A percentile compares a stretch with the other conserved stretches of the same genome.
Evolutionary conservation across 2,888 invertebrate genomes (phyloP).

Genomic region (Trichogramma evanescens): DNA sequence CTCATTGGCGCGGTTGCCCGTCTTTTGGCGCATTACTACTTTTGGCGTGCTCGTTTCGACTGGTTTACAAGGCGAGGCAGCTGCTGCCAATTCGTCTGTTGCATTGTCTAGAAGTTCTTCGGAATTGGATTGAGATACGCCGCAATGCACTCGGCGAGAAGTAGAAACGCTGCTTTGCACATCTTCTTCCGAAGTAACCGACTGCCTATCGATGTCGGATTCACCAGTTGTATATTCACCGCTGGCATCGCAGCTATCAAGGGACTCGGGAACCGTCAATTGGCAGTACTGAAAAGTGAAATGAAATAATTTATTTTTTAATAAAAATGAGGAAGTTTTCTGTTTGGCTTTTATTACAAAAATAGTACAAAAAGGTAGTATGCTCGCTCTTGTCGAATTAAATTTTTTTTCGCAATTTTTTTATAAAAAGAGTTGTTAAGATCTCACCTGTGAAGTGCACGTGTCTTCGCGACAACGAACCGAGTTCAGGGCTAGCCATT

Average conservation of each 20-base stretch:
- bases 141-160: slow-evolving; percentile 49
- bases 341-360: too few relatives aligned
- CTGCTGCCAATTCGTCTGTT: not conserved
- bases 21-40: slow-evolving; percentile 60
- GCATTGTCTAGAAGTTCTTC: slow-evolving; percentile 43
- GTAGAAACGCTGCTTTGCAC: slow-evolving; percentile 59
- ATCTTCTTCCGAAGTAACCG: slow-evolving; percentile 50
- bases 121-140: slow-evolving; percentile 39
- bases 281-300: slow-evolving; percentile 25
- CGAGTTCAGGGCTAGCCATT: slow-evolving; percentile 60
- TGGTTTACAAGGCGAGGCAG: slow-evolving; percentile 20
- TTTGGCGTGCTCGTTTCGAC: slow-evolving; percentile 42
- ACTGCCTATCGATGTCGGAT: slow-evolving; percentile 61
- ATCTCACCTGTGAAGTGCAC: slow-evolving; percentile 36
- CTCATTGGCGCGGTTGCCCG: slow-evolving; percentile 49
- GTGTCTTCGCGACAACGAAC: slow-evolving; percentile 33
- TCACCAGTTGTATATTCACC: slow-evolving; percentile 78
- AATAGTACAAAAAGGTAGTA: not conserved
- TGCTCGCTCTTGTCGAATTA: not conserved
- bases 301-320: not conserved
- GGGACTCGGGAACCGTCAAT: slow-evolving; percentile 47
- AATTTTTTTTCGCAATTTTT: not conserved
- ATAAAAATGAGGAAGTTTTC: too few relatives aligned
- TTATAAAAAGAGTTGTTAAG: too few relatives aligned
- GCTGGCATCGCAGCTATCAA: slow-evolving; percentile 80